Percentiles rank a stretch among this genome's conserved stretches.
Conservation (phyloP, 2,113 vertebrate genomes). For the Penelope pileata region DNA sequence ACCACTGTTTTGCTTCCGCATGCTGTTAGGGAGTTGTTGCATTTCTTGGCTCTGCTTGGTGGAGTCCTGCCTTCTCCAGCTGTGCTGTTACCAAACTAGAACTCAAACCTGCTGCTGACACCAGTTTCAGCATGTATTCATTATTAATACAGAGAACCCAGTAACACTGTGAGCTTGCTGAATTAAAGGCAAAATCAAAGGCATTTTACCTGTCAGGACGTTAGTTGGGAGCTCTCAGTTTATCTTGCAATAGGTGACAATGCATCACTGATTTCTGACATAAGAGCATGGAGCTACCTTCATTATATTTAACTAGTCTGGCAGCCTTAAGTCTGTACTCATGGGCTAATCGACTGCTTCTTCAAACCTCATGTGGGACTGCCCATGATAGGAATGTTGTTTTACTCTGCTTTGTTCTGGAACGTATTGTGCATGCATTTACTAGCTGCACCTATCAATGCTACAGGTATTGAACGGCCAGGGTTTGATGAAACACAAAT, state of each 20-base stretch:
- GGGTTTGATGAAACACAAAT: background rate
- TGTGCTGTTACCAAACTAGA: conserved; percentile 3
- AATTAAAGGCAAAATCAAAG: conserved; percentile 51
- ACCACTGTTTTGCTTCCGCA: background rate
- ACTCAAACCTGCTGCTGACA: background rate
- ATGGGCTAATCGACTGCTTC: background rate
- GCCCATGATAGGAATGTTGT: rapidly evolving
- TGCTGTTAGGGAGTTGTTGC: background rate
- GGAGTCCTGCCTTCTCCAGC: background rate
- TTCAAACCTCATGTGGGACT: background rate
- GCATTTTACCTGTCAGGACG: conserved; percentile 51
- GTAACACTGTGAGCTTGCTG: conserved; percentile 22
- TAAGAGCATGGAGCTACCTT: background rate
- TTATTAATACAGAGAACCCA: conserved; percentile 39
- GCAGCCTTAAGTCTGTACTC: background rate
- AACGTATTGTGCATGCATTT: background rate
- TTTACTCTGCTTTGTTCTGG: background rate
- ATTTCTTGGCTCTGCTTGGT: background rate
- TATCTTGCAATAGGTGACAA: conserved; percentile 23
- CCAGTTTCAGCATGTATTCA: conserved; percentile 8
- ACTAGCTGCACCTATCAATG: background rate
- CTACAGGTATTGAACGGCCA: background rate
- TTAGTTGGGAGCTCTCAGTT: conserved; percentile 29
- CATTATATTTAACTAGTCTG: background rate
- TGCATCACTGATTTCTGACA: conserved; percentile 21